Percentiles rank a stretch among this genome's conserved stretches.
Conservation (phyloP, 1,140 invertebrate genomes). For the Drosophila sp. region DNA sequence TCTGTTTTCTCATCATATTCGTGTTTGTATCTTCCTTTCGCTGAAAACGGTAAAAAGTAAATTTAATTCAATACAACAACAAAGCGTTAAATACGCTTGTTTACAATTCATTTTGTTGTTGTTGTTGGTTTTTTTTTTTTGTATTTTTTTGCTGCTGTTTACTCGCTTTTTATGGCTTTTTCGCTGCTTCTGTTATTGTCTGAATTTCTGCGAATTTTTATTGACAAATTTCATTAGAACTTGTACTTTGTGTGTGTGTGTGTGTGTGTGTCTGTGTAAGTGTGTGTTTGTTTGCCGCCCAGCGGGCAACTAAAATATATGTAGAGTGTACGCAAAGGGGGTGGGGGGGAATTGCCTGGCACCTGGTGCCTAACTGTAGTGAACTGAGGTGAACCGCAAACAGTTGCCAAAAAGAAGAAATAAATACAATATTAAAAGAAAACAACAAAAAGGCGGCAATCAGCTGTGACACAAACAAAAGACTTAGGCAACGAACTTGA, state of each 20-base stretch:
- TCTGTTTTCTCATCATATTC: slow-evolving; percentile 25
- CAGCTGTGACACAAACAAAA: slow-evolving; percentile 55
- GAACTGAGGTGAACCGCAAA: slow-evolving; percentile 72
- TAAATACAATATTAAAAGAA: not conserved
- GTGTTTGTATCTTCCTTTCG: slow-evolving; percentile 73
- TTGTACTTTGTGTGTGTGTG: slow-evolving; percentile 47
- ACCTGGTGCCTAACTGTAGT: slow-evolving; percentile 68
- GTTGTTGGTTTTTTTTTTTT: slow-evolving; percentile 47
- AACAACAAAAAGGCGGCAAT: slow-evolving; percentile 30
- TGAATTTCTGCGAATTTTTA: slow-evolving; percentile 78
- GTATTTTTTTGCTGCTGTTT: slow-evolving; percentile 42
- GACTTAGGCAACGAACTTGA: slow-evolving; percentile 76
- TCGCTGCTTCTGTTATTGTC: slow-evolving; percentile 46
- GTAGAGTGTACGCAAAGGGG: not conserved
- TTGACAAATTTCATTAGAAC: slow-evolving; percentile 82
- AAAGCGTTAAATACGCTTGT: slow-evolving; percentile 59
- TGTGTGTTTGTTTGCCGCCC: slow-evolving; percentile 5
- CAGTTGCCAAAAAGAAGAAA: slow-evolving; percentile 25
- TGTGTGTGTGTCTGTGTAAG: slow-evolving; percentile 6
- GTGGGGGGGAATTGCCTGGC: slow-evolving; percentile 16
- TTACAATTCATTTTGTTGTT: slow-evolving; percentile 38
- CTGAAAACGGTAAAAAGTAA: slow-evolving; percentile 84
- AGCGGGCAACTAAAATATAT: not conserved
- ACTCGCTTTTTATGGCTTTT: slow-evolving; percentile 44
- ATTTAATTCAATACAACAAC: slow-evolving; percentile 74